phyloP scores from a whole-genome alignment of 2,888 invertebrate species.

The Chloromyia formosa region DNA sequence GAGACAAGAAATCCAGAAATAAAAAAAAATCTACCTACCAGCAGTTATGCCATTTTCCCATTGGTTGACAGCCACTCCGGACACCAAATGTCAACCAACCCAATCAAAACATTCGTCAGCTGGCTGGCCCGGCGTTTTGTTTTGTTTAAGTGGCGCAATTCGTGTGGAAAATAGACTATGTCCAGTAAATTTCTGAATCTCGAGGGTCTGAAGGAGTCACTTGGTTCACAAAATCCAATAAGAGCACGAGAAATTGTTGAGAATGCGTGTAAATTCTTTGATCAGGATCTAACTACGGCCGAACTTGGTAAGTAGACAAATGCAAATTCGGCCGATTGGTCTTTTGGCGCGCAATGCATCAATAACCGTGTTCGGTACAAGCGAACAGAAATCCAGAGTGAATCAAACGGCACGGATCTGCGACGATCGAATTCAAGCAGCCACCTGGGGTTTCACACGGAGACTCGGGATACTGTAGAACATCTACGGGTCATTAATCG shows the following conservation, averaged over 20 bases:
- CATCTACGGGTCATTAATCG: too few species aligned
- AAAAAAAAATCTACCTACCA: too few species aligned
- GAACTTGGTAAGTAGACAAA: slow-evolving; percentile 53
- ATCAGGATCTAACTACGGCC: slow-evolving; percentile 49
- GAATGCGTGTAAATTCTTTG: slow-evolving; percentile 52
- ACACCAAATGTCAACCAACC: background rate
- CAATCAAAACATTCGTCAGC: background rate
- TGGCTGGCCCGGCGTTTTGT: background rate
- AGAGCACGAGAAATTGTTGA: slow-evolving; percentile 52
- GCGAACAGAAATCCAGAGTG: too few species aligned
- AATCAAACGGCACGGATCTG: too few species aligned
- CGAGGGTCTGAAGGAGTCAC: slow-evolving; percentile 48
- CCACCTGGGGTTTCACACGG: too few species aligned
- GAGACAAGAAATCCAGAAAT: too few species aligned
- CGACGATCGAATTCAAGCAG: too few species aligned
- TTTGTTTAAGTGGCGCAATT: slow-evolving; percentile 7
- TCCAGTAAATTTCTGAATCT: slow-evolving; percentile 48
- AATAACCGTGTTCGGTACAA: too few species aligned
- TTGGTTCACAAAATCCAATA: slow-evolving; percentile 49
- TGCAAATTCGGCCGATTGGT: background rate
- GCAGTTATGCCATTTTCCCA: background rate
- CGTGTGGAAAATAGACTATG: slow-evolving; percentile 43
- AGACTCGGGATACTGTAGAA: too few species aligned
- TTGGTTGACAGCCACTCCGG: background rate
- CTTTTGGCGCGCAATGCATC: background rate